phyloP scores from a whole-genome alignment of 2,888 invertebrate genomes.

The Trichogramma dendrolimi region DNA sequence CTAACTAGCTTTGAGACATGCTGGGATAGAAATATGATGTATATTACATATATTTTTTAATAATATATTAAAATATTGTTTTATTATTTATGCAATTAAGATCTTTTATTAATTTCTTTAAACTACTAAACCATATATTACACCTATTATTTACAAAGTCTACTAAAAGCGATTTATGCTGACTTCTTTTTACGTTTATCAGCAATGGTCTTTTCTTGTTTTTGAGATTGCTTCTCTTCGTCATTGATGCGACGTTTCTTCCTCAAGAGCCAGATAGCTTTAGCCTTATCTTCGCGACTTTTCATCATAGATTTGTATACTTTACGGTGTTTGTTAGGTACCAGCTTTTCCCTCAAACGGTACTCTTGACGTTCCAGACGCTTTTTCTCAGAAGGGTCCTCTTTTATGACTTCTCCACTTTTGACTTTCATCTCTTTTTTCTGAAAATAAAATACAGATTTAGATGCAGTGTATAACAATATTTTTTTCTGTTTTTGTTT shows the following conservation, averaged over 20 bases:
- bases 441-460: constrained; percentile 22
- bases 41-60: no score
- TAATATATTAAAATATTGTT: no score
- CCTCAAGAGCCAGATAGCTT: constrained; percentile 72
- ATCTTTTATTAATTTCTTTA: no score
- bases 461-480: no score
- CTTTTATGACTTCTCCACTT: constrained; percentile 66
- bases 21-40: no score
- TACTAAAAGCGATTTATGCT: not conserved
- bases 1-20: no score
- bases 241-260: constrained; percentile 75
- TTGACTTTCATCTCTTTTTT: constrained; percentile 68
- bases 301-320: constrained; percentile 83
- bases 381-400: constrained; percentile 64
- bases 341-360: constrained; percentile 84
- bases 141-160: no score
- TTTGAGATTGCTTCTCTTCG: constrained; percentile 40
- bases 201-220: constrained; percentile 33
- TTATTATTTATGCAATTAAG: no score
- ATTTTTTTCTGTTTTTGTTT: no score
- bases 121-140: no score
- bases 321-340: constrained; percentile 87
- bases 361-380: constrained; percentile 69
- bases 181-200: constrained; percentile 52
- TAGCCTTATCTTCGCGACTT: constrained; percentile 56